A percentile compares a stretch with the other conserved stretches of the same genome.
Conservation (phyloP, 2,113 vertebrate species). For the Sebastes fasciatus region DNA sequence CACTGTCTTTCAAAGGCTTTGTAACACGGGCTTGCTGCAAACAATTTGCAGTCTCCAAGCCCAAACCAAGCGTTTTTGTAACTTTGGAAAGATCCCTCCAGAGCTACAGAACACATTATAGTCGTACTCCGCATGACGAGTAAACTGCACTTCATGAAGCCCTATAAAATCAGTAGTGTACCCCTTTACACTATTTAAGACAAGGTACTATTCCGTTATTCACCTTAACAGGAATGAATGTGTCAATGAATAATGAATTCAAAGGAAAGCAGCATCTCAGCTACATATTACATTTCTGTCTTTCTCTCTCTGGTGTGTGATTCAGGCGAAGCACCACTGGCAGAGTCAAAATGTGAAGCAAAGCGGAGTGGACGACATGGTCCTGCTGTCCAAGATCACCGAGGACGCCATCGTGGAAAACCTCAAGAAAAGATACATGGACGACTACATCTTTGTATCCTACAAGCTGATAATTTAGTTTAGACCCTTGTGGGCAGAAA, state of each 20-base stretch:
- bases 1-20: not conserved
- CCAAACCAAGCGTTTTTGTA: not conserved
- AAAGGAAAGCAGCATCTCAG: not conserved
- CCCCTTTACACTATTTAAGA: not conserved
- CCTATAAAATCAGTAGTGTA: not conserved
- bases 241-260: not conserved
- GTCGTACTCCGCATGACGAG: not conserved
- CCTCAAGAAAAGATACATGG: constrained; percentile 97
- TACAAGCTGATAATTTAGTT: not conserved
- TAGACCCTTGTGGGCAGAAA: not conserved
- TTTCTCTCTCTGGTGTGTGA: not conserved
- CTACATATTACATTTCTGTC: not conserved
- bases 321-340: constrained; percentile 96
- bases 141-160: not conserved
- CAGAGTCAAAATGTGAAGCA: constrained; percentile 99
- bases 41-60: not conserved
- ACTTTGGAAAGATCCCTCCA: not conserved
- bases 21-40: not conserved
- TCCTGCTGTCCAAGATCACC: constrained; percentile 93
- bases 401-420: constrained; percentile 97
- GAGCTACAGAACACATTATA: not conserved
- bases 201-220: not conserved
- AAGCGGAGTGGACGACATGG: constrained; percentile 98
- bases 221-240: not conserved
- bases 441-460: constrained; percentile 99